A percentile compares a stretch with the other conserved stretches of the same genome.
Conservation (phyloP, 2,113 vertebrate species). For the Phyllostomus hastatus region DNA sequence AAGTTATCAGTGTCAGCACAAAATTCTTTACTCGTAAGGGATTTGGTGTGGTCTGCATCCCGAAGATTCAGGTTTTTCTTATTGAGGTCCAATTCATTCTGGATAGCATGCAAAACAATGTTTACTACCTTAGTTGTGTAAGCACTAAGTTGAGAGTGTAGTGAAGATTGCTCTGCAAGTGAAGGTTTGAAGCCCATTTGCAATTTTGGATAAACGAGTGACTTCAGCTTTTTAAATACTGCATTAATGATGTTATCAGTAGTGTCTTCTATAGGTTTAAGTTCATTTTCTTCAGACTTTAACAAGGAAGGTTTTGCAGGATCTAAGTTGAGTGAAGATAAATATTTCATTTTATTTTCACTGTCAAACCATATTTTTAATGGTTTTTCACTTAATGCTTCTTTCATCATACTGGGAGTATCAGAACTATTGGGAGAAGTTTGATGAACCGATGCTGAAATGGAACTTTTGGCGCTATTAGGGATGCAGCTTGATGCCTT, state of each 20-base stretch:
- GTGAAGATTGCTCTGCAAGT: background rate
- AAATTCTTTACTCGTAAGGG: background rate
- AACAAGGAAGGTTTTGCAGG: background rate
- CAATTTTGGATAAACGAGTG: constrained; percentile 59
- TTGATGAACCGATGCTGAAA: constrained; percentile 30
- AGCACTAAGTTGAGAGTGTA: constrained; percentile 55
- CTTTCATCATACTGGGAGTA: background rate
- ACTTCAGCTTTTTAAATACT: constrained; percentile 57
- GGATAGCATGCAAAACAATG: constrained; percentile 64
- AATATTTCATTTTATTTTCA: constrained; percentile 69
- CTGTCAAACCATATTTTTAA: constrained; percentile 63
- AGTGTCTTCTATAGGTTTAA: background rate
- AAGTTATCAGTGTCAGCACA: background rate
- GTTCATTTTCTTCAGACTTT: background rate
- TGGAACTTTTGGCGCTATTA: background rate
- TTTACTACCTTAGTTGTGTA: constrained; percentile 68
- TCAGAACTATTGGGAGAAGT: background rate
- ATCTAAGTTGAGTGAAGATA: constrained; percentile 30
- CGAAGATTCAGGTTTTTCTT: background rate
- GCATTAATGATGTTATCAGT: constrained; percentile 38
- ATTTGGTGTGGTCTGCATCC: background rate
- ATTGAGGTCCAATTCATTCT: constrained; percentile 47
- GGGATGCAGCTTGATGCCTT: constrained; percentile 14
- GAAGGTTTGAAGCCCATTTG: background rate
- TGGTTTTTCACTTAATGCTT: background rate